These are phyloP conservation scores for Neosalanx taihuensis DNA, from an alignment of 2,797 vertebrate species.

Conservation along the genomic window DNA sequence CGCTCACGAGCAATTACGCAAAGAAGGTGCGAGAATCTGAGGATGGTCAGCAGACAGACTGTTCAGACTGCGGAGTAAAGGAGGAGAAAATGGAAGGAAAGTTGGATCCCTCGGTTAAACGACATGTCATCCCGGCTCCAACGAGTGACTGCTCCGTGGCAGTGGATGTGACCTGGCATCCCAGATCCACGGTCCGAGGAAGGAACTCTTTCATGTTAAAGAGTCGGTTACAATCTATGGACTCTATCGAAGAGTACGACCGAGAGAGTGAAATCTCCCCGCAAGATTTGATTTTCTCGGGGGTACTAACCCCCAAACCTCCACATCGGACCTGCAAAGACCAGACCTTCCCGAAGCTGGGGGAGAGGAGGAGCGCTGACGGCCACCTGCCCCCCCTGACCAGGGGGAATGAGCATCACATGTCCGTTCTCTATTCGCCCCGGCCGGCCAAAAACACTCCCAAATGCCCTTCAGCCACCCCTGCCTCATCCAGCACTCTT, in stretches of 20 bases:
- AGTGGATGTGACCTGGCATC: conserved; percentile 3
- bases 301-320: conserved; percentile 41
- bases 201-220: conserved; percentile 31
- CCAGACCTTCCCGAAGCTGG: conserved; percentile 3
- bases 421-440: conserved; percentile 31
- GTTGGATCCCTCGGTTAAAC: conserved; percentile 27
- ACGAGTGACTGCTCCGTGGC: neutral
- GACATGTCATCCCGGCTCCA: conserved; percentile 14
- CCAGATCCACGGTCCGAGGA: conserved; percentile 3
- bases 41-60: neutral
- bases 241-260: conserved; percentile 68
- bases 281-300: conserved; percentile 36
- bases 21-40: conserved; percentile 37
- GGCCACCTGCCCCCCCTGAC: conserved; percentile 30
- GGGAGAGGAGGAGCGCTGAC: neutral
- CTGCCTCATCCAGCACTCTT: conserved; percentile 36
- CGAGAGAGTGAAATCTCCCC: conserved; percentile 41
- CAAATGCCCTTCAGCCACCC: conserved; percentile 11
- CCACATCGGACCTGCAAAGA: conserved; percentile 18
- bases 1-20: conserved; percentile 49
- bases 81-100: conserved; percentile 28
- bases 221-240: conserved; percentile 59
- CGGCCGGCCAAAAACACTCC: conserved; percentile 38
- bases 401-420: conserved; percentile 17
- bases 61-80: neutral